Evolutionary conservation across 2,113 vertebrate genomes (phyloP).

Genomic region (Heloderma charlesbogerti): DNA sequence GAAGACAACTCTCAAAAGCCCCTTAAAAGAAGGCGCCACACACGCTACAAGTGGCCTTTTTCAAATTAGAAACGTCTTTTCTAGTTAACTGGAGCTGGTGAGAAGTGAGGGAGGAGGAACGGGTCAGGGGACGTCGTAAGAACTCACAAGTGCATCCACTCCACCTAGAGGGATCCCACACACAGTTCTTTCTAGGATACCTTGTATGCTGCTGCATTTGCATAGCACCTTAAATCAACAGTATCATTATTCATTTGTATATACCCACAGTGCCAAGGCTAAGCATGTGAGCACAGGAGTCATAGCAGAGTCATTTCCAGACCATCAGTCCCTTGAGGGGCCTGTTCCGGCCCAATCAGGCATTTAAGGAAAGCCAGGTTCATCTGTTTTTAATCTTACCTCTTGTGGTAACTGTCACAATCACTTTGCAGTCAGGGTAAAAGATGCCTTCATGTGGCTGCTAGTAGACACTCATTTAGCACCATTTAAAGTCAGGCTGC

Average conservation of each 20-base stretch:
- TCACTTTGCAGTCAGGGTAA: constrained; percentile 66
- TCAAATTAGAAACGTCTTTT: constrained; percentile 60
- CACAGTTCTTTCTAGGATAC: background rate
- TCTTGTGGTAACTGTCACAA: constrained; percentile 71
- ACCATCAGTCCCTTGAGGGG: constrained; percentile 21
- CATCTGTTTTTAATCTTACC: constrained; percentile 72
- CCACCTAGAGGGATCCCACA: background rate
- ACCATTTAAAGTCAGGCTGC: constrained; percentile 19
- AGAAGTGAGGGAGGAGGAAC: background rate
- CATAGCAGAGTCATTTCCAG: constrained; percentile 42
- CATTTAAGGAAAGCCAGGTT: constrained; percentile 43
- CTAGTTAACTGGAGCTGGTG: constrained; percentile 14
- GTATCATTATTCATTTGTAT: background rate
- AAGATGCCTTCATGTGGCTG: constrained; percentile 54
- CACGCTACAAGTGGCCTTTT: constrained; percentile 54
- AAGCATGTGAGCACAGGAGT: background rate
- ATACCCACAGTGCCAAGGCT: fast-evolving
- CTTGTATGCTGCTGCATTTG: background rate
- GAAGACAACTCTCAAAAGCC: constrained; percentile 66
- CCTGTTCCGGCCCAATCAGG: constrained; percentile 37
- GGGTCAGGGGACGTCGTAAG: fast-evolving
- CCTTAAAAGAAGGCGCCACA: constrained; percentile 66
- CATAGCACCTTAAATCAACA: fast-evolving
- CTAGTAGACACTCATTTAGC: constrained; percentile 37
- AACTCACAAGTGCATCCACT: background rate